Percentiles rank a stretch among this genome's conserved stretches.
Evolutionary conservation across 2,888 invertebrate species (phyloP).

Genomic region (Noctua pronuba): DNA sequence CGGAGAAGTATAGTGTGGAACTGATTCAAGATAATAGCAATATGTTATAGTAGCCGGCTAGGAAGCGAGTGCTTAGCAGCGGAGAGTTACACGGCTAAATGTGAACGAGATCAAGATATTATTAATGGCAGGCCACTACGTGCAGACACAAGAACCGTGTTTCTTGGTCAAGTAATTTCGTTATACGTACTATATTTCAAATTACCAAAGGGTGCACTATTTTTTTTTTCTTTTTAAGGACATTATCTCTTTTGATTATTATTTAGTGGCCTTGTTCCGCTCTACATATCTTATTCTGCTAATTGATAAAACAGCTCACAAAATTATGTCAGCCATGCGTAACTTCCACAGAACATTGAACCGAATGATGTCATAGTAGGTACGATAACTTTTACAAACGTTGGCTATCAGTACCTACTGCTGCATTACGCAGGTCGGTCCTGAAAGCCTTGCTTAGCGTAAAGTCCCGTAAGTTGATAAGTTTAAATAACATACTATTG

Average conservation of each 20-base stretch:
- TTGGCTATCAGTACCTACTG: neutral
- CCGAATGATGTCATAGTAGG: conserved; percentile 2
- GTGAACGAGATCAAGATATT: neutral
- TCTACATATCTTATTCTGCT: neutral
- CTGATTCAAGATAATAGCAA: neutral
- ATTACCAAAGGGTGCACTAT: neutral
- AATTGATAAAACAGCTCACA: neutral
- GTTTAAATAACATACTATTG: conserved; percentile 43
- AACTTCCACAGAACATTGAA: neutral
- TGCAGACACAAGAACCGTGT: neutral
- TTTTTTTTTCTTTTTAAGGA: neutral
- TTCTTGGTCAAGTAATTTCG: neutral
- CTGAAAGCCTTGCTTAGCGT: neutral
- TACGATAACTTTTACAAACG: conserved; percentile 1
- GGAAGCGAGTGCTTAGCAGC: neutral
- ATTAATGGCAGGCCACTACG: too few relatives aligned
- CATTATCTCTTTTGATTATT: neutral
- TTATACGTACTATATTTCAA: neutral
- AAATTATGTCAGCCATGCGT: conserved; percentile 1
- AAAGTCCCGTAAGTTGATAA: conserved; percentile 32
- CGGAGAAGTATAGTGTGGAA: neutral
- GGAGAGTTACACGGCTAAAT: neutral
- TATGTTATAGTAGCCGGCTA: neutral
- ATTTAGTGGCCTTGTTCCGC: neutral
- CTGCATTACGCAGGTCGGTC: neutral